These are phyloP conservation scores for Rhinichthys osculus DNA, from an alignment of 2,797 vertebrate genomes.

Conservation along the genomic window DNA sequence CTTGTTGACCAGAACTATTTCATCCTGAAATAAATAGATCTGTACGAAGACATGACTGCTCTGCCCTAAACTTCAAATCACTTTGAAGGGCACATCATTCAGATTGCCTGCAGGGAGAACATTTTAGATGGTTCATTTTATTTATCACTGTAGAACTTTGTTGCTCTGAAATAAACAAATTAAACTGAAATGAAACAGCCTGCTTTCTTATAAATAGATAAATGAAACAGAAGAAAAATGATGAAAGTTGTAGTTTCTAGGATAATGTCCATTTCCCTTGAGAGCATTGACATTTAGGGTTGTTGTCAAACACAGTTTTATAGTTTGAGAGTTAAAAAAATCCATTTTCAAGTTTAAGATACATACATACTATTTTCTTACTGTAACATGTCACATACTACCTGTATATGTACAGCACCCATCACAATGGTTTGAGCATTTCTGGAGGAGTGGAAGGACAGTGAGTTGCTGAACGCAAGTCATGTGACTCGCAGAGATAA, in stretches of 20 bases:
- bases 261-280: not conserved
- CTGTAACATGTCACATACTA: constrained; percentile 6
- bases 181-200: constrained; percentile 14
- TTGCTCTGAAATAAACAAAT: constrained; percentile 43
- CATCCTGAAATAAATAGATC: constrained; percentile 54
- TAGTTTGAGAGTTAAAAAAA: not conserved
- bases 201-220: constrained; percentile 18
- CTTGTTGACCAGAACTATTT: constrained; percentile 57
- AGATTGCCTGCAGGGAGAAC: constrained; percentile 7
- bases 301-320: not conserved
- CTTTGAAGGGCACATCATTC: constrained; percentile 56
- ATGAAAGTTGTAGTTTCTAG: not conserved
- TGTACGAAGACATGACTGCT: constrained; percentile 12
- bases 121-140: not conserved
- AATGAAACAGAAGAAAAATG: constrained; percentile 15
- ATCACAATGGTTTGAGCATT: constrained; percentile 10
- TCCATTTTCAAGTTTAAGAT: not conserved
- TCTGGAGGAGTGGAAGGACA: constrained; percentile 11
- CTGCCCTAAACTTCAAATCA: constrained; percentile 46
- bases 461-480: constrained; percentile 22
- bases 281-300: constrained; percentile 12
- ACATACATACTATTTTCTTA: not conserved
- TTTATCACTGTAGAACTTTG: constrained; percentile 28
- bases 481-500: constrained; percentile 38
- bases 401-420: not conserved